Conservation (phyloP, 30 jellyfish, hydroid and myxozoan species). For the Aurelia coerulea region DNA sequence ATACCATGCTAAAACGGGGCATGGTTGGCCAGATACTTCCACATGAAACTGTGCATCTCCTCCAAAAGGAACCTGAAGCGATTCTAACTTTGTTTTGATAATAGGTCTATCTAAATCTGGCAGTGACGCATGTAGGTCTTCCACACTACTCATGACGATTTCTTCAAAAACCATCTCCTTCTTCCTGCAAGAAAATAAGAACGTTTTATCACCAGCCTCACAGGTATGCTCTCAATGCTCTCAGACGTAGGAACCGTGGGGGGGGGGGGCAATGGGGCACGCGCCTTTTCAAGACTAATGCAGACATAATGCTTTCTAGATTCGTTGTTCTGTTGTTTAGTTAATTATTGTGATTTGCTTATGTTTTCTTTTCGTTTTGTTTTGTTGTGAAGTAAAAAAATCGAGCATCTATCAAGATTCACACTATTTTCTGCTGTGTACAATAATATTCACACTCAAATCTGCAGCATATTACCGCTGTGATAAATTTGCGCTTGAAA, state of each 20-base stretch:
- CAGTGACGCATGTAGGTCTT: slow-evolving; percentile 49
- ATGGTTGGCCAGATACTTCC: slow-evolving; percentile 82
- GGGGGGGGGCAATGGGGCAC: too few species aligned
- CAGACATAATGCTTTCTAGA: too few species aligned
- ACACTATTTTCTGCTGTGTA: too few species aligned
- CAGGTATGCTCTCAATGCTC: neutral
- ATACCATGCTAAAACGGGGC: slow-evolving; percentile 89
- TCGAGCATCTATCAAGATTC: too few species aligned
- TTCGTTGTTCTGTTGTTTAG: too few species aligned
- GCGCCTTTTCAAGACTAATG: too few species aligned
- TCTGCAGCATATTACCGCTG: too few species aligned
- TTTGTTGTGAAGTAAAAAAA: too few species aligned
- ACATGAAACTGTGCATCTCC: slow-evolving; percentile 70
- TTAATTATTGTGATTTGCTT: too few species aligned
- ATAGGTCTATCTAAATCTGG: slow-evolving; percentile 55
- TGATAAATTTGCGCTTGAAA: too few species aligned
- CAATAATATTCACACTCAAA: too few species aligned
- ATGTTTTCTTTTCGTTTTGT: too few species aligned
- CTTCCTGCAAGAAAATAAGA: slow-evolving; percentile 31
- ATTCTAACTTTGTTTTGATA: slow-evolving; percentile 52
- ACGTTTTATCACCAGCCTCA: neutral
- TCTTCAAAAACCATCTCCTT: slow-evolving; percentile 48
- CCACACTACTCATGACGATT: slow-evolving; percentile 36
- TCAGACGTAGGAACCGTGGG: neutral
- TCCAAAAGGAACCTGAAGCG: slow-evolving; percentile 30